These are phyloP conservation scores for Paragorgia papillata DNA, from an alignment of 92 coral and sea anemone species.

Conservation along the genomic window DNA sequence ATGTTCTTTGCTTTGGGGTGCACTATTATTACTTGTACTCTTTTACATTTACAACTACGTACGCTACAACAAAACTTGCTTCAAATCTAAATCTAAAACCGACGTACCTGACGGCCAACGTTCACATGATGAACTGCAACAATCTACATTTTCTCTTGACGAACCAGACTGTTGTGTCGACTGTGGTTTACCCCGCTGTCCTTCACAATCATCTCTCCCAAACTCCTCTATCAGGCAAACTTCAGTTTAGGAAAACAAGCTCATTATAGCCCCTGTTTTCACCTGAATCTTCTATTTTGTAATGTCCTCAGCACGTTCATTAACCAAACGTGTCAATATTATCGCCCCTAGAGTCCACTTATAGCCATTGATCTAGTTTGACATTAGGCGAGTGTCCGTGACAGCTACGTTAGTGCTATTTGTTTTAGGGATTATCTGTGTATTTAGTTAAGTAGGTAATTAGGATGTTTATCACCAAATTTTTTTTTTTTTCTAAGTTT, in stretches of 20 bases:
- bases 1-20: slow-evolving; percentile 19
- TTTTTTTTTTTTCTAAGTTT: background rate
- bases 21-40: background rate
- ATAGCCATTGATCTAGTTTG: too few species aligned
- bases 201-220: background rate
- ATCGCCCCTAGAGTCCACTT: background rate
- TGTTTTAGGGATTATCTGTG: background rate
- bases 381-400: slow-evolving; percentile 2
- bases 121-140: background rate
- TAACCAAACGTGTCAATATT: background rate
- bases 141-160: background rate
- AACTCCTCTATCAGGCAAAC: background rate
- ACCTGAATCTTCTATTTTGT: background rate
- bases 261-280: slow-evolving; percentile 29
- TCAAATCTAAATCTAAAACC: background rate
- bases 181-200: slow-evolving; percentile 31
- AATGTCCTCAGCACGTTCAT: background rate
- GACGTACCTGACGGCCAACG: background rate
- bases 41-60: slow-evolving; percentile 4
- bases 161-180: slow-evolving; percentile 15
- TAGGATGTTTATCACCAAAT: background rate
- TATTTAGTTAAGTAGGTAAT: background rate
- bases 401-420: background rate
- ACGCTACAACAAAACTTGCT: background rate
- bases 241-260: too few species aligned